Percentiles rank a stretch among this genome's conserved stretches.
phyloP scores from a whole-genome alignment of 2,888 invertebrate species.

The Pachymerium ferrugineum region DNA sequence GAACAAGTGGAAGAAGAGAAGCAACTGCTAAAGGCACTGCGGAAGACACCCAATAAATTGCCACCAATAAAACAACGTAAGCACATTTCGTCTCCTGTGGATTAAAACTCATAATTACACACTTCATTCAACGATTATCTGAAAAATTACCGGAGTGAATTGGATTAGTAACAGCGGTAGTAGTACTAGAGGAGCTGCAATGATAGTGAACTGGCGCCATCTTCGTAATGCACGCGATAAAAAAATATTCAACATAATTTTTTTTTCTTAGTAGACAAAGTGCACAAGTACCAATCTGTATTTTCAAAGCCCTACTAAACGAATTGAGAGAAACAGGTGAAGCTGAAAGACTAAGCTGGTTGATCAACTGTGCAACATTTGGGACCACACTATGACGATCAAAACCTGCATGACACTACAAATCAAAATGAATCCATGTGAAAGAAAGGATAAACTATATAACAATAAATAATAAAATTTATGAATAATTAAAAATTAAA shows the following conservation, averaged over 20 bases:
- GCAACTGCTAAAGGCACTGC: constrained; percentile 38
- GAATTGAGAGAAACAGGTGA: no score
- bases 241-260: background rate
- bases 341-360: no score
- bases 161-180: background rate
- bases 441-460: no score
- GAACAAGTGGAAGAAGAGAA: constrained; percentile 37
- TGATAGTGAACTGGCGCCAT: background rate
- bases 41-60: constrained; percentile 38
- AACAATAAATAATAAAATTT: no score
- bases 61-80: constrained; percentile 39
- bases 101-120: constrained; percentile 31
- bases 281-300: no score
- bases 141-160: background rate
- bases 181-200: background rate
- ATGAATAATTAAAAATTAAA: no score
- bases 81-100: constrained; percentile 41
- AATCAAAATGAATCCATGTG: no score
- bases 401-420: no score
- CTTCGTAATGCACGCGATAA: background rate
- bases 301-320: no score
- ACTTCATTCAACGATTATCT: background rate
- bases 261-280: no score
- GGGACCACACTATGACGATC: no score
- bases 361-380: no score